Evolutionary conservation across 2,113 vertebrate genomes (phyloP), one percentile per base, ranked within the genome.

Genomic region (Peromyscus maniculatus): DNA sequence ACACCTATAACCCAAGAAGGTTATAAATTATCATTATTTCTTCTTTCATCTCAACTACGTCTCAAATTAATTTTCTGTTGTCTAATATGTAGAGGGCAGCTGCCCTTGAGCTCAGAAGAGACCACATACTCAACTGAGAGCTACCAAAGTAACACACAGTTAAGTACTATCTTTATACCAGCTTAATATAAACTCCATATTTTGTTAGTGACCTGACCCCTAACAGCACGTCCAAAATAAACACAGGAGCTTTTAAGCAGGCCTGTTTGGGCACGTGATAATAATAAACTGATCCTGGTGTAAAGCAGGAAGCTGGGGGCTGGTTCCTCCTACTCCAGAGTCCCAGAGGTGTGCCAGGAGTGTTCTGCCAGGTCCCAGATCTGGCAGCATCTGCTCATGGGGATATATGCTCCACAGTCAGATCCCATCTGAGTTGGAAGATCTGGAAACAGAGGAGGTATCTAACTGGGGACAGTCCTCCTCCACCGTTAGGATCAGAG

Each of bases 11-110:
- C 66, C 46, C 52, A 72, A 91, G 49, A 78, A 46, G 6, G 33
- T 49, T 12, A 13, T 87, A 62, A 46, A 78, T 87, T 72, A 8
- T 6, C 86, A 46, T 46, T 49, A 36, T 28, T 39, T 71, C 69
- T 80, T 46, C 39, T 82, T 95, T 36, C 13, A 43, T 19, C 36
- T 89, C 59, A 55, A 13, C 83, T 79, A 39, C 66, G 7, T 78
- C 77, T 11, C 88, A 31, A 93, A 92, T 43, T 86, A 55, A 93
- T 69, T 92, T 96, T 77, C 21, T 46, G 8, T 91, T 75, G 87
- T 49, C 33, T 36, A 84, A 52, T 59, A 62, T 83, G 59, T 86
- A n/a, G 72, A 94, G 72, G 90, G 52, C 33, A 74, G 77, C 57
- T 55, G 64, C 28, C 24, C 91, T 55, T 71, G 69, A 75, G 49